These are phyloP conservation scores for Barypeithes pellucidus DNA, from an alignment of 2,888 invertebrate genomes.

Conservation along the genomic window DNA sequence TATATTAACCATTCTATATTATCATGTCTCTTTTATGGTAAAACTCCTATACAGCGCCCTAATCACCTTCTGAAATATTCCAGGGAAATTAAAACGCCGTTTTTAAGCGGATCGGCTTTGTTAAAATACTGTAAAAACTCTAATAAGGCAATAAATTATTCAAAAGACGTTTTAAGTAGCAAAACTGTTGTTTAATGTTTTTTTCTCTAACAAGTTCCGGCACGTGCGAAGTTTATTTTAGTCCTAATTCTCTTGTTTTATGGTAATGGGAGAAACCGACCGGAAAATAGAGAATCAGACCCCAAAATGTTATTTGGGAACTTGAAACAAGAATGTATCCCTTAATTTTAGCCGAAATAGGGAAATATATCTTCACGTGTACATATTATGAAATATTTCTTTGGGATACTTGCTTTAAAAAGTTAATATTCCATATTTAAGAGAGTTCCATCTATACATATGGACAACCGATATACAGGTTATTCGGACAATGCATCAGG, in stretches of 20 bases:
- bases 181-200: slow-evolving; percentile 38
- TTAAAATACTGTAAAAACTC: slow-evolving; percentile 9
- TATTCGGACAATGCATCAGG: too few species aligned
- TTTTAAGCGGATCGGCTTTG: slow-evolving; percentile 5
- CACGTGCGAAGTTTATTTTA: slow-evolving; percentile 54
- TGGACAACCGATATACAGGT: too few species aligned
- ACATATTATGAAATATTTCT: too few species aligned
- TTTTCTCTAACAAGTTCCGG: slow-evolving; percentile 44
- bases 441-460: too few species aligned
- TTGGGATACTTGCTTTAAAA: too few species aligned
- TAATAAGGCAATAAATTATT: slow-evolving; percentile 32
- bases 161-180: slow-evolving; percentile 24
- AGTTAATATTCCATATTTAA: too few species aligned
- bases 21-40: too few species aligned
- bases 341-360: slow-evolving; percentile 24
- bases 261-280: slow-evolving; percentile 51
- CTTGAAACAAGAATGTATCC: slow-evolving; percentile 27
- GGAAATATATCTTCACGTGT: not conserved
- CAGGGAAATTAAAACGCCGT: not conserved
- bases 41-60: too few species aligned
- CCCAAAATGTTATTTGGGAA: slow-evolving; percentile 39
- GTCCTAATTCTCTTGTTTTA: slow-evolving; percentile 49
- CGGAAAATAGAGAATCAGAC: slow-evolving; percentile 49
- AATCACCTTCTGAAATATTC: not conserved
- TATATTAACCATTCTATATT: too few species aligned